phyloP scores from a whole-genome alignment of 1,140 invertebrate genomes.

The Muscidifurax raptorellus region DNA sequence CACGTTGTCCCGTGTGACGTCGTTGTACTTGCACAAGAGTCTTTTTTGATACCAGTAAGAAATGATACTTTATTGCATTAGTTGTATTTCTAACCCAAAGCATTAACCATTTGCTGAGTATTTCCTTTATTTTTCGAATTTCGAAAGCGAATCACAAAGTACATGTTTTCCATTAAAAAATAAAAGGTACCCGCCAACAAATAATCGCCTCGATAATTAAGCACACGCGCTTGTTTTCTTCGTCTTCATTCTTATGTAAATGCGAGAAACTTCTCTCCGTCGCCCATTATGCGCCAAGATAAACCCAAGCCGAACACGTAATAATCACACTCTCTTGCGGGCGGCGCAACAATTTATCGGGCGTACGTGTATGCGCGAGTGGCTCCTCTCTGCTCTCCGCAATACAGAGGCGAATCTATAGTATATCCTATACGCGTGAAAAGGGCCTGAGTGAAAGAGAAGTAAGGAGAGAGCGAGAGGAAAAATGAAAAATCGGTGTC shows the following conservation, averaged over 20 bases:
- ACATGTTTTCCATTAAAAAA: neutral
- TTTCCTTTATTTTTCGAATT: neutral
- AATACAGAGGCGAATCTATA: constrained; percentile 1
- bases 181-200: neutral
- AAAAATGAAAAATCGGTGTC: constrained; percentile 38
- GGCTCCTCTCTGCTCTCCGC: no score
- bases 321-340: neutral
- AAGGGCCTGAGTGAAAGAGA: neutral
- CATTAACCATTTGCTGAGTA: neutral
- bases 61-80: neutral
- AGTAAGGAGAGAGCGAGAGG: neutral
- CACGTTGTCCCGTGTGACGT: no score
- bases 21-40: neutral
- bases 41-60: neutral
- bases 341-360: constrained; percentile 9
- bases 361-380: neutral
- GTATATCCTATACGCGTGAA: neutral
- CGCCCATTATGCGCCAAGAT: neutral
- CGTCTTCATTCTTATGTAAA: constrained; percentile 15
- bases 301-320: neutral
- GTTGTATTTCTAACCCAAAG: neutral
- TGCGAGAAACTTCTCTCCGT: neutral
- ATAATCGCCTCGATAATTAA: constrained; percentile 8
- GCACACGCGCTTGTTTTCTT: neutral
- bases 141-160: neutral